Evolutionary conservation across 2,888 invertebrate genomes (phyloP).

Genomic region (Lithophane ornitopus): DNA sequence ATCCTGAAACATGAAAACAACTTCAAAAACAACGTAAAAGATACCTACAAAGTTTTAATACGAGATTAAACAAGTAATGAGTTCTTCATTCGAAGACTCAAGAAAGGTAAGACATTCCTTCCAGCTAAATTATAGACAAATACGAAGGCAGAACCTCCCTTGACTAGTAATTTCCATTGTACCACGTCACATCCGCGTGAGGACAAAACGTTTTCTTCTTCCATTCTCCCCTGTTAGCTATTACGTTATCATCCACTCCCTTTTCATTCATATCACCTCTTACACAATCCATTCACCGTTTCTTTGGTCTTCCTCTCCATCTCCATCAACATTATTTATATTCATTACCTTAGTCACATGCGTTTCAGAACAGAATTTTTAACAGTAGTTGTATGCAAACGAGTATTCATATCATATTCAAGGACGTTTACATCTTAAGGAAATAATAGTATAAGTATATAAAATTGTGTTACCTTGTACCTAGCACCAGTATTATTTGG

Average conservation of each 20-base stretch:
- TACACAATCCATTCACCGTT: background rate
- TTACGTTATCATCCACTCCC: background rate
- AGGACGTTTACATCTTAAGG: background rate
- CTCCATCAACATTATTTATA: background rate
- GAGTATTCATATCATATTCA: background rate
- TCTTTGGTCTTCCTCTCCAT: background rate
- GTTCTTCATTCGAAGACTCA: background rate
- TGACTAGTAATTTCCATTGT: background rate
- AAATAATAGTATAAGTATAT: background rate
- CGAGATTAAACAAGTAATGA: background rate
- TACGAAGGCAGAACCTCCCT: background rate
- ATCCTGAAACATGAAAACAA: conserved; percentile 59
- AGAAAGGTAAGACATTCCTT: background rate
- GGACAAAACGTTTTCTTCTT: background rate
- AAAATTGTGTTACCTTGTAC: conserved; percentile 72
- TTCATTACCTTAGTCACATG: background rate
- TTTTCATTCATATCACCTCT: background rate
- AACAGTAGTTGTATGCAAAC: too few relatives aligned
- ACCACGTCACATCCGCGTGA: background rate
- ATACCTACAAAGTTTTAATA: background rate
- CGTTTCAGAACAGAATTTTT: background rate
- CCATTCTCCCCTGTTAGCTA: background rate
- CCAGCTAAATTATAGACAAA: background rate
- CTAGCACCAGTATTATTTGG: conserved; percentile 90
- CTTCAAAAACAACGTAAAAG: background rate